Base-by-base conservation (phyloP, 2,888 invertebrate species). In the Galerucella pusilla region DNA sequence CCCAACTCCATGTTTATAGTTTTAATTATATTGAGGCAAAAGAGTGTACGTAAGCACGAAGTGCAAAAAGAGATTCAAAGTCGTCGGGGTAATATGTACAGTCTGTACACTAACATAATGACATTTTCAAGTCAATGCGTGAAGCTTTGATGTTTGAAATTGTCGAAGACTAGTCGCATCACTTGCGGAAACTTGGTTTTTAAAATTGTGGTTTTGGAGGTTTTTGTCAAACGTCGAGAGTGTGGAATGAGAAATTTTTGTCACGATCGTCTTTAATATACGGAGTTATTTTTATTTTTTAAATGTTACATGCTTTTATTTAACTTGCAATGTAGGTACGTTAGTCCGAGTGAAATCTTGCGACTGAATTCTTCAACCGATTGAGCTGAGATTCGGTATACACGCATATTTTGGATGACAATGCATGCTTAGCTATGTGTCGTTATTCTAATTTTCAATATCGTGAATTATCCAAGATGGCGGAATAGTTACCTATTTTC, bases 141-240 rank as follows among this genome's bases (percentile, higher is more conserved):
- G 16, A 20, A 25, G 46, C 69, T 69, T 69, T 69, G 69, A 69
- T 49, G 69, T 69, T 28, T 14, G 25, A 16, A 14, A 60, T 25
- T 69, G 49, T 69, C 69, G 49, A 69, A 69, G 69, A 45, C 45
- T n/a, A 69, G 69, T 35, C 20, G 28, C 60, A 69, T 61, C 49
- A 61, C 49, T 46, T 69, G 59, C 57, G 59, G 68, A 60, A 68
- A 60, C 59, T 68, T 68, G 42, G 59, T 60, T 68, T 59, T 16
- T 59, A 7, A 45, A 68, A 68, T 68, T 68, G 59, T 59, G 59
- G 42, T 60, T 68, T 57, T 45, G 42, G 2, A 57, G 42, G 35
- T 59, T 42, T 42, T 59, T 57, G 61, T 45, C 20, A 45, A 59
- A 68, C 14, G 46, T 45, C 45, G 49, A 35, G 59, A 68, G 68